Evolutionary conservation across 2,113 vertebrate species (phyloP).

Genomic region (Danionella cerebrum): DNA sequence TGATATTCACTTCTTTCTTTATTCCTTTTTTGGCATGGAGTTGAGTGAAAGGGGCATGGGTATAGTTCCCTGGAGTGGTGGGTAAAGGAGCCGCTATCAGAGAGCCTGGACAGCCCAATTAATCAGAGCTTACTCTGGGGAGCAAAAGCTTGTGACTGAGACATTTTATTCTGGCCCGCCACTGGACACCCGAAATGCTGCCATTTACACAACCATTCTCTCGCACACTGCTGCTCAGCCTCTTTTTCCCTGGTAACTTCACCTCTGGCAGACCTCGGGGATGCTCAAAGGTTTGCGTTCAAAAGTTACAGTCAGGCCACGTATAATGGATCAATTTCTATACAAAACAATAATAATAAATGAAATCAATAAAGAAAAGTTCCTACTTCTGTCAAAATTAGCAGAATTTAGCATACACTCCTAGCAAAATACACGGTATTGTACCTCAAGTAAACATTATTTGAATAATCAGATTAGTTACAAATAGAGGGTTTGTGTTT

Average conservation of each 20-base stretch:
- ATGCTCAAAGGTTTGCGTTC: neutral
- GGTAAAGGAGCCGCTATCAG: conserved; percentile 63
- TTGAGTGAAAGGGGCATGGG: conserved; percentile 41
- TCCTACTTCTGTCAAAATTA: no score
- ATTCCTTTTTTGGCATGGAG: conserved; percentile 36
- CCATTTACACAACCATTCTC: conserved; percentile 21
- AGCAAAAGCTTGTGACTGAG: conserved; percentile 54
- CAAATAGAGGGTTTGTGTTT: no score
- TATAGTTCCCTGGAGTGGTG: conserved; percentile 57
- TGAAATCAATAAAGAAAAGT: no score
- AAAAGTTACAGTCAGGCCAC: neutral
- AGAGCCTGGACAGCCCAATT: conserved; percentile 61
- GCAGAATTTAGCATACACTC: no score
- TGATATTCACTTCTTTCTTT: conserved; percentile 3
- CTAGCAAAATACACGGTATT: no score
- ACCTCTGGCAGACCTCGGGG: neutral
- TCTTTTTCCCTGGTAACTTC: neutral
- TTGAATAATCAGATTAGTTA: no score
- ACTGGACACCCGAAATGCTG: conserved; percentile 42
- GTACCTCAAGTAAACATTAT: no score
- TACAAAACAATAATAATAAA: neutral
- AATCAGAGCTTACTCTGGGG: conserved; percentile 62
- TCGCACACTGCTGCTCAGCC: neutral
- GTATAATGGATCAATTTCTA: neutral
- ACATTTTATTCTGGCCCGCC: conserved; percentile 58